Conservation (phyloP, 2,113 vertebrate genomes). For the Menidia beryllina region DNA sequence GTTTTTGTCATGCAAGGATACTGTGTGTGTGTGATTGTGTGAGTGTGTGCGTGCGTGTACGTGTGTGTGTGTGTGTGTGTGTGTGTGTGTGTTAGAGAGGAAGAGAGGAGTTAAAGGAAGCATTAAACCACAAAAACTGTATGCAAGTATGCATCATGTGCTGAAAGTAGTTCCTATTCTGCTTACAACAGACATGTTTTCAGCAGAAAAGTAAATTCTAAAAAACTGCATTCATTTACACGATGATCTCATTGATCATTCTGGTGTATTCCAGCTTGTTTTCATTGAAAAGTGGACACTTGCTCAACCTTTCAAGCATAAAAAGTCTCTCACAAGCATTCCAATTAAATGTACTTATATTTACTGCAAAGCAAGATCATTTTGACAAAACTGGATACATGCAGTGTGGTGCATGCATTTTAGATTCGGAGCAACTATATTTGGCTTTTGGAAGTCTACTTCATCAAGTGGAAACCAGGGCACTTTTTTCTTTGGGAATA, state of each 20-base stretch:
- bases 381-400: slow-evolving; percentile 12
- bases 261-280: slow-evolving; percentile 25
- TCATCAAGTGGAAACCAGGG: slow-evolving; percentile 50
- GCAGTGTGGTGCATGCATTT: slow-evolving; percentile 28
- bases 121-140: slow-evolving; percentile 53
- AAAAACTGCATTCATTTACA: slow-evolving; percentile 38
- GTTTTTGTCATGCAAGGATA: slow-evolving; percentile 54
- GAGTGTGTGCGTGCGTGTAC: no score
- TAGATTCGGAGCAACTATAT: slow-evolving; percentile 3
- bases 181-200: slow-evolving; percentile 49
- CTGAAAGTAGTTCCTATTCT: slow-evolving; percentile 34
- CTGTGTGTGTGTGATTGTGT: no score
- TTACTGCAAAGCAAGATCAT: not conserved
- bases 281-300: slow-evolving; percentile 22
- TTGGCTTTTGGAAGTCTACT: slow-evolving; percentile 27
- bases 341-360: not conserved
- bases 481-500: slow-evolving; percentile 46
- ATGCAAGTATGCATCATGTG: slow-evolving; percentile 34
- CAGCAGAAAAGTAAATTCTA: slow-evolving; percentile 15
- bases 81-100: not conserved
- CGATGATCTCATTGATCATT: slow-evolving; percentile 23
- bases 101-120: slow-evolving; percentile 32
- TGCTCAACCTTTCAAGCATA: slow-evolving; percentile 15
- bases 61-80: no score
- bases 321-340: slow-evolving; percentile 2